Percentiles rank a stretch among this genome's conserved stretches.
Conservation (phyloP, 2,113 vertebrate species). For the Myrmophylax atrothorax region DNA sequence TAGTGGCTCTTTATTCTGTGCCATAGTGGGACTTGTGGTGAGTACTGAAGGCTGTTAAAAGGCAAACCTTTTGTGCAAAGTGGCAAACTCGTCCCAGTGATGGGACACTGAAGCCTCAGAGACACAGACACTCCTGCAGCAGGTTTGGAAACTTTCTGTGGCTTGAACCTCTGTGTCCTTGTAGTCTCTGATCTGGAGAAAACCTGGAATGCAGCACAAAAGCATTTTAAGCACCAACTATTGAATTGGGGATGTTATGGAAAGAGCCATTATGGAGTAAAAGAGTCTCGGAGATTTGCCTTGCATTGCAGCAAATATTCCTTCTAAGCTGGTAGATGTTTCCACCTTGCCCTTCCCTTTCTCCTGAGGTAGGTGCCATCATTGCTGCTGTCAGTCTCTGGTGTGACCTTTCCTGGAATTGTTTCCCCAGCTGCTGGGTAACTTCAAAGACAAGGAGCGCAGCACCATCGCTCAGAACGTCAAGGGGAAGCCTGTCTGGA, state of each 20-base stretch:
- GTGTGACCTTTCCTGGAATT: not conserved
- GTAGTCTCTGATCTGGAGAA: not conserved
- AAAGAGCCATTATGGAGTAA: not conserved
- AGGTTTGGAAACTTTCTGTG: not conserved
- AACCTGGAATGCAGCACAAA: not conserved
- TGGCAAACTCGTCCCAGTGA: not conserved
- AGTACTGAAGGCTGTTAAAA: not conserved
- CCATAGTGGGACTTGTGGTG: not conserved
- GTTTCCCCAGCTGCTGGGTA: slow-evolving; percentile 85
- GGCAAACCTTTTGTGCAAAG: not conserved
- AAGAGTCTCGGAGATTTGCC: not conserved
- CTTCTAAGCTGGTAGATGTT: not conserved
- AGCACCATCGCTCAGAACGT: slow-evolving; percentile 84
- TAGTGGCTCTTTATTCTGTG: not conserved
- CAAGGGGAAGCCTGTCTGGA: slow-evolving; percentile 83
- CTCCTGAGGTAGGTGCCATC: not conserved
- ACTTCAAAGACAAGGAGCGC: slow-evolving; percentile 91
- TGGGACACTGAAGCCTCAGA: not conserved
- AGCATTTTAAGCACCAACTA: not conserved
- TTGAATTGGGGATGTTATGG: not conserved
- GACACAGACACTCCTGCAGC: not conserved
- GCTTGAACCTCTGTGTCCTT: not conserved
- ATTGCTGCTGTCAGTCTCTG: not conserved
- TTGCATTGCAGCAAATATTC: not conserved
- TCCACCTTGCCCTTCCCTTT: not conserved